Evolutionary conservation across 2,113 vertebrate species (phyloP), one percentile per base, ranked within the genome.

Genomic region (Lanius collurio): DNA sequence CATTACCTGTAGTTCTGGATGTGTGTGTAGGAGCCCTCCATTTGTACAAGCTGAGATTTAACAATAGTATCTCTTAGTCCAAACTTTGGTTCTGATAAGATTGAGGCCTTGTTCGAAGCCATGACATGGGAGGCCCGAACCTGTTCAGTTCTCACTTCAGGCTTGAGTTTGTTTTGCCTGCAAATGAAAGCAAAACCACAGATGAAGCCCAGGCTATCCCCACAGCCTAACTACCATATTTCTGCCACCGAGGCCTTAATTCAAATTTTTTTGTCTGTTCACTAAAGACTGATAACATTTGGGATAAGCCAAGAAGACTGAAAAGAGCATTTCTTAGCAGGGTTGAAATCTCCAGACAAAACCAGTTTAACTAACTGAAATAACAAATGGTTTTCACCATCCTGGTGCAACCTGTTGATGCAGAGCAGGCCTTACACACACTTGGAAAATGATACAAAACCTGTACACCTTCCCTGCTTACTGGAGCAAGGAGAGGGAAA

Each of bases 51-150:
- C 89, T 98, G 98, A 89, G 98, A 99, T 91, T 93, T 98, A 94
- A 99, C 98, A 27, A 99, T 98, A 46, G 98, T 99, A 85, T 99
- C 99, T 52, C 99, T 98, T 27, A 99, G 97, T 14, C 98, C 98
- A 85, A 99, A 99, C 96, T 99, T 98, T 4, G 98, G 98, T 96
- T 99, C 97, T 67, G 98, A 94, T 60, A 99, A 96, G 78, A 99
- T 98, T 15, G 98, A 98, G 65, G 98, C 98, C 95, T 99, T 98
- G 96, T 99, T 98, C 9, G 98, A 97, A 13, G 97, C 91, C 23
- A 98, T 98, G 88, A 98, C 84, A 9, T 95, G 98, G 44, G 98
- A 98, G 17, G 98, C 98, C 30, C 96, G 98, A 19, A 99, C 98
- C 98, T 98, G 98, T 71, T 98, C 98, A 94, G 98, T 94, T 39